Conservation (phyloP, 2,888 invertebrate species). For the Pterostichus niger region DNA sequence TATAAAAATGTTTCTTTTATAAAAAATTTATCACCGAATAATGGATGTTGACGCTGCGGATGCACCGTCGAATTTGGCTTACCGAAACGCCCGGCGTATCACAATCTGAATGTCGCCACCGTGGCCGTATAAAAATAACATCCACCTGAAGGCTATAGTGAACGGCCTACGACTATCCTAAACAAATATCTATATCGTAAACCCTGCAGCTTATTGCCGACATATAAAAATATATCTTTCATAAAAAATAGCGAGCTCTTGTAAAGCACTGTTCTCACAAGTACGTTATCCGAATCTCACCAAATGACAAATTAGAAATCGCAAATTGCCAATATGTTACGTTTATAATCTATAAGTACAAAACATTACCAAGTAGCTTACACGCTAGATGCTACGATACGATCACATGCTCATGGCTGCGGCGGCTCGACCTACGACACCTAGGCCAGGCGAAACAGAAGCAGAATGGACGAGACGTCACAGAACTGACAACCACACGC, state of each 20-base stretch:
- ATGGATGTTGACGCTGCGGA: slow-evolving; percentile 45
- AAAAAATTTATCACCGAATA: slow-evolving; percentile 66
- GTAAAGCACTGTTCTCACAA: slow-evolving; percentile 65
- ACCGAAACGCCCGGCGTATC: slow-evolving; percentile 29
- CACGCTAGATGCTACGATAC: slow-evolving; percentile 5
- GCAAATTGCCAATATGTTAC: slow-evolving; percentile 39
- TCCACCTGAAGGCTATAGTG: slow-evolving; percentile 61
- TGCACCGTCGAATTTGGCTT: slow-evolving; percentile 37
- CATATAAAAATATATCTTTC: slow-evolving; percentile 67
- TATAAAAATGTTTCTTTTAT: slow-evolving; percentile 60
- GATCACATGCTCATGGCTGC: slow-evolving; percentile 56
- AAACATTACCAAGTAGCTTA: slow-evolving; percentile 32
- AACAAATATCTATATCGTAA: slow-evolving; percentile 64
- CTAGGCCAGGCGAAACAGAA: slow-evolving; percentile 65
- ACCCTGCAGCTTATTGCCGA: slow-evolving; percentile 65
- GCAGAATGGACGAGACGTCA: slow-evolving; percentile 65
- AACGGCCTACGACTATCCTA: slow-evolving; percentile 64
- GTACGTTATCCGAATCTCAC: slow-evolving; percentile 58
- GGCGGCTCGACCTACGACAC: slow-evolving; percentile 26
- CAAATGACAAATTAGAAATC: slow-evolving; percentile 26
- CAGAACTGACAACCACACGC: slow-evolving; percentile 65
- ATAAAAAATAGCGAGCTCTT: slow-evolving; percentile 66
- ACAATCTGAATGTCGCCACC: slow-evolving; percentile 11
- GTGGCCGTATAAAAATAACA: slow-evolving; percentile 62
- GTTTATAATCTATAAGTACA: slow-evolving; percentile 49